Evolutionary conservation across 35 echinoderm and acorn worm species (phyloP).

Genomic region (Holothuria glaberrima): DNA sequence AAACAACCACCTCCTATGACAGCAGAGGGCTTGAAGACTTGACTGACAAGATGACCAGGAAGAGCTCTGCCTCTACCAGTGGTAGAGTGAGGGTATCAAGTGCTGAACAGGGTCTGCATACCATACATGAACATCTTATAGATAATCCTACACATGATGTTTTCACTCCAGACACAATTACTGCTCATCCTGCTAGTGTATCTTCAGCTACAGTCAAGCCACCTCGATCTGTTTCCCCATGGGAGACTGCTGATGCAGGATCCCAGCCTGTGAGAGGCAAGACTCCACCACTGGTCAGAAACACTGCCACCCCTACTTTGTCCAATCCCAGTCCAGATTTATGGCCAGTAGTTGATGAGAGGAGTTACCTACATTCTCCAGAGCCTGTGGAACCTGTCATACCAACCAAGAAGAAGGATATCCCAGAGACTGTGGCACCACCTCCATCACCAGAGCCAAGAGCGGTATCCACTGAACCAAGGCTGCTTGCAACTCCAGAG

Average conservation of each 20-base stretch:
- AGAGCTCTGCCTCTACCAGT: slow-evolving; percentile 43
- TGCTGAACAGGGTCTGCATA: slow-evolving; percentile 16
- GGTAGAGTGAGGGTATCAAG: slow-evolving; percentile 5
- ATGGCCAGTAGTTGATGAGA: slow-evolving; percentile 78
- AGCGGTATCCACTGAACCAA: slow-evolving; percentile 20
- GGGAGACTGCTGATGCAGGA: background rate
- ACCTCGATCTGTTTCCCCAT: slow-evolving; percentile 44
- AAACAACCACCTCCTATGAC: slow-evolving; percentile 16
- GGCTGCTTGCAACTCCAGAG: background rate
- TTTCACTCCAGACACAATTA: slow-evolving; percentile 29
- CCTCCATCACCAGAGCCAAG: slow-evolving; percentile 78
- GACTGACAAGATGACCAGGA: slow-evolving; percentile 5
- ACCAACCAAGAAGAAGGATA: slow-evolving; percentile 33
- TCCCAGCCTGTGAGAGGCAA: background rate
- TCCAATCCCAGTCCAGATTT: slow-evolving; percentile 60
- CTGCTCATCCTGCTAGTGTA: slow-evolving; percentile 12
- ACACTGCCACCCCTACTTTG: slow-evolving; percentile 4
- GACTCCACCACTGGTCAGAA: background rate
- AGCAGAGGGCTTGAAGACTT: slow-evolving; percentile 26
- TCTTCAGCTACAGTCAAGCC: slow-evolving; percentile 21
- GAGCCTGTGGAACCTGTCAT: slow-evolving; percentile 38
- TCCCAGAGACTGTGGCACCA: slow-evolving; percentile 66
- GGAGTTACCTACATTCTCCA: slow-evolving; percentile 63
- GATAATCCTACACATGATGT: background rate
- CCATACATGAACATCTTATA: slow-evolving; percentile 20